phyloP scores from a whole-genome alignment of 2,888 invertebrate species.

The Heteromyza rotundicornis region DNA sequence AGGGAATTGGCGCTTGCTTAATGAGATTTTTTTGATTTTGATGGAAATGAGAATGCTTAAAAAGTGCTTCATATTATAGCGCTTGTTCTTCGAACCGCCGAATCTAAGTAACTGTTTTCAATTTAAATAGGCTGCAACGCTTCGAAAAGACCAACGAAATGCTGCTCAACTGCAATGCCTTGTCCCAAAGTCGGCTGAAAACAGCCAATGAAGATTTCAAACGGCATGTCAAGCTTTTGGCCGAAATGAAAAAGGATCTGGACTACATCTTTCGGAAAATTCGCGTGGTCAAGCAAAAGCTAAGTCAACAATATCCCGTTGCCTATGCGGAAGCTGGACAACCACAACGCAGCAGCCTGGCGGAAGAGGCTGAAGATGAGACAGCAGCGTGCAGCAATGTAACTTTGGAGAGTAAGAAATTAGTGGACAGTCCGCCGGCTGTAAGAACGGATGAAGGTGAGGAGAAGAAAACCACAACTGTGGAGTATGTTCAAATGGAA shows the following conservation, averaged over 20 bases:
- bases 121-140: constrained; percentile 78
- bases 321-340: constrained; percentile 72
- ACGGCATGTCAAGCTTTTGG: constrained; percentile 83
- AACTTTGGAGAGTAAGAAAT: background rate
- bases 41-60: no score
- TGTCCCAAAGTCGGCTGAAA: constrained; percentile 88
- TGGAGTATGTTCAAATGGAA: constrained; percentile 63
- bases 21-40: background rate
- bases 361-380: constrained; percentile 64
- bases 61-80: no score
- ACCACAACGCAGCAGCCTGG: constrained; percentile 60
- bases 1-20: background rate
- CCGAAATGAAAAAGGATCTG: constrained; percentile 93
- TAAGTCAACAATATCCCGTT: constrained; percentile 75
- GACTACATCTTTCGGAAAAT: constrained; percentile 95
- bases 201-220: constrained; percentile 88
- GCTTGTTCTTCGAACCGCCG: no score
- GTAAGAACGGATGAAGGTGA: constrained; percentile 13
- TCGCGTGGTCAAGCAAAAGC: constrained; percentile 79
- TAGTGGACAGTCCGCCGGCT: background rate
- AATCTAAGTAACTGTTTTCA: no score
- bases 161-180: constrained; percentile 93
- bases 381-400: constrained; percentile 38
- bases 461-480: constrained; percentile 48
- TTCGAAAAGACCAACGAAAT: constrained; percentile 99